A percentile compares a stretch with the other conserved stretches of the same genome.
Evolutionary conservation across 2,888 invertebrate genomes (phyloP).

Genomic region (Neoascia interrupta): DNA sequence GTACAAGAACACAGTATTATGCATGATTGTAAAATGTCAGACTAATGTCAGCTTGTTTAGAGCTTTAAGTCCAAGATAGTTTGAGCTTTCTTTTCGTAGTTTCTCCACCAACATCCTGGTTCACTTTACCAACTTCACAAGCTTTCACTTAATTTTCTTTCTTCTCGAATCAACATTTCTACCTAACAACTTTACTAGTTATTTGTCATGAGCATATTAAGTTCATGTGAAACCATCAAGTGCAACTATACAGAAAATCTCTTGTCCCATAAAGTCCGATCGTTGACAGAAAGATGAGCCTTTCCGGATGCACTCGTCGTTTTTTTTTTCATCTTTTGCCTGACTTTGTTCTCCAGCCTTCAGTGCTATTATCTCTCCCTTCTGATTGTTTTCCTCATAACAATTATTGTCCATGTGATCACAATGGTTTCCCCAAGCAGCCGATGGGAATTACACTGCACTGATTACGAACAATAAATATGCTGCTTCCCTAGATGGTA

Average conservation of each 20-base stretch:
- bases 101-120: too few relatives aligned
- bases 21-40: too few relatives aligned
- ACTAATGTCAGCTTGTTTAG: too few relatives aligned
- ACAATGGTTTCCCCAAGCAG: slow-evolving; percentile 47
- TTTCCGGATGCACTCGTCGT: slow-evolving; percentile 60
- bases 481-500: slow-evolving; percentile 40
- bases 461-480: slow-evolving; percentile 60
- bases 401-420: slow-evolving; percentile 55
- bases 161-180: too few relatives aligned
- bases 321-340: slow-evolving; percentile 12
- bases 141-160: too few relatives aligned
- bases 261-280: slow-evolving; percentile 49
- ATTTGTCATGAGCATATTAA: too few relatives aligned
- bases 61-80: too few relatives aligned
- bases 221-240: slow-evolving; percentile 49
- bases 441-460: slow-evolving; percentile 55
- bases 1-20: too few relatives aligned
- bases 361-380: slow-evolving; percentile 42
- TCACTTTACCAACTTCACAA: too few relatives aligned
- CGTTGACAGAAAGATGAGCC: slow-evolving; percentile 66
- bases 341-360: slow-evolving; percentile 32
- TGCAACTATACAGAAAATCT: slow-evolving; percentile 30
- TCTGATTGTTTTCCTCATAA: slow-evolving; percentile 48
- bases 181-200: too few relatives aligned
- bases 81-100: too few relatives aligned